Conservation (phyloP, 2,797 vertebrate genomes). For the Chelon labrosus region DNA sequence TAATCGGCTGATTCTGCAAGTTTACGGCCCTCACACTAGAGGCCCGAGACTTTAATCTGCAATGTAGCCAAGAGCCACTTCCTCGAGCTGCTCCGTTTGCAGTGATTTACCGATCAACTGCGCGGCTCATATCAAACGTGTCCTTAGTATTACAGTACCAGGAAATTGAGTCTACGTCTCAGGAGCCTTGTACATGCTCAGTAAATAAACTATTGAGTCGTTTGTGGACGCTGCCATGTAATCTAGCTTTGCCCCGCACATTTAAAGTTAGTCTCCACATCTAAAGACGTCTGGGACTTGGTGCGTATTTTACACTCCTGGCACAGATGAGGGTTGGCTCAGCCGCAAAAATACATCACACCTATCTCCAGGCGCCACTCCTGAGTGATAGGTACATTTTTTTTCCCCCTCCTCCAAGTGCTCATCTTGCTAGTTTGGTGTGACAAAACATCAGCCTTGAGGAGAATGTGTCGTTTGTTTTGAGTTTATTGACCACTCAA, state of each 20-base stretch:
- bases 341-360: conserved; percentile 9
- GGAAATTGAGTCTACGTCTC: conserved; percentile 48
- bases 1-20: conserved; percentile 8
- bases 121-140: conserved; percentile 32
- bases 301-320: conserved; percentile 15
- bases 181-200: conserved; percentile 32
- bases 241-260: conserved; percentile 34
- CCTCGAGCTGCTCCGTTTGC: conserved; percentile 36
- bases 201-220: conserved; percentile 53
- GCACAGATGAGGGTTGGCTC: conserved; percentile 10
- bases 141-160: conserved; percentile 40
- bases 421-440: conserved; percentile 15
- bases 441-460: conserved; percentile 46
- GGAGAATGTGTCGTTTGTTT: conserved; percentile 27
- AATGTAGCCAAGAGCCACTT: conserved; percentile 35
- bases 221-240: conserved; percentile 27
- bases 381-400: conserved; percentile 17
- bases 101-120: conserved; percentile 41
- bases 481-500: conserved; percentile 36
- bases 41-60: conserved; percentile 40
- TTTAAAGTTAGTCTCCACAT: conserved; percentile 19
- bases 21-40: conserved; percentile 31
- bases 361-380: conserved; percentile 6
- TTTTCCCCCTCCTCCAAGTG: neutral
- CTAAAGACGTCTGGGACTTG: conserved; percentile 15